Conservation (phyloP, 2,888 invertebrate species). For the Mechanitis mazaeus region DNA sequence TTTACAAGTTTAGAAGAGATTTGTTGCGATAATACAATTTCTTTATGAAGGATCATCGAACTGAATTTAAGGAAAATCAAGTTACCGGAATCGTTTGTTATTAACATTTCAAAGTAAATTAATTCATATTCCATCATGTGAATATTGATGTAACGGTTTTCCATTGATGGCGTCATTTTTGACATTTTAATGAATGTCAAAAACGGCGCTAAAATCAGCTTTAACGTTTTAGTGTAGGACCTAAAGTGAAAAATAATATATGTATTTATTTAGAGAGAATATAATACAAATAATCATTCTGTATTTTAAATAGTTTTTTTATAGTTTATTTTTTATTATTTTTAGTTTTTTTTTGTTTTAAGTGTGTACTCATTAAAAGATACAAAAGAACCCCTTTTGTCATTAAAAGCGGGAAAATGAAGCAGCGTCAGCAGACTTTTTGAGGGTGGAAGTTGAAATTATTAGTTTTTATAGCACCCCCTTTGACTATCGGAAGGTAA, state of each 20-base stretch:
- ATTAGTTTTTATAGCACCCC: conserved; percentile 63
- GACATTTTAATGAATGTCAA: background rate
- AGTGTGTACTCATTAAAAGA: conserved; percentile 21
- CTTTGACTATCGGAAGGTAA: conserved; percentile 50
- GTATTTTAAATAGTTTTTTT: conserved; percentile 9
- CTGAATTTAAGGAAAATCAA: conserved; percentile 57
- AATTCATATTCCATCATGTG: conserved; percentile 51
- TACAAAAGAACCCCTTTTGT: conserved; percentile 23
- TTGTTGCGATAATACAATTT: conserved; percentile 59
- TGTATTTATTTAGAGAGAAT: too few relatives aligned
- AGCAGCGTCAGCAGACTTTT: conserved; percentile 22
- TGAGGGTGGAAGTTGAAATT: conserved; percentile 59
- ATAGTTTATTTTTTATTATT: too few relatives aligned
- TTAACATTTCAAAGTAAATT: conserved; percentile 36
- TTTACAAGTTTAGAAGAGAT: conserved; percentile 63
- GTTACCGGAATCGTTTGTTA: conserved; percentile 40
- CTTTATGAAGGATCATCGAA: conserved; percentile 60
- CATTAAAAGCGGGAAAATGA: conserved; percentile 24
- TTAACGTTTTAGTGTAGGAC: too few relatives aligned
- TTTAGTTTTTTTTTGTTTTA: background rate
- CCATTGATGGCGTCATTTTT: conserved; percentile 35
- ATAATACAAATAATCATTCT: background rate
- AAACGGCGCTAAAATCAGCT: background rate
- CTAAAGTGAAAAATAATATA: too few relatives aligned
- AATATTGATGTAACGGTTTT: conserved; percentile 60